Conservation (phyloP, 1,140 invertebrate genomes). For the Sarcophaga bullata region DNA sequence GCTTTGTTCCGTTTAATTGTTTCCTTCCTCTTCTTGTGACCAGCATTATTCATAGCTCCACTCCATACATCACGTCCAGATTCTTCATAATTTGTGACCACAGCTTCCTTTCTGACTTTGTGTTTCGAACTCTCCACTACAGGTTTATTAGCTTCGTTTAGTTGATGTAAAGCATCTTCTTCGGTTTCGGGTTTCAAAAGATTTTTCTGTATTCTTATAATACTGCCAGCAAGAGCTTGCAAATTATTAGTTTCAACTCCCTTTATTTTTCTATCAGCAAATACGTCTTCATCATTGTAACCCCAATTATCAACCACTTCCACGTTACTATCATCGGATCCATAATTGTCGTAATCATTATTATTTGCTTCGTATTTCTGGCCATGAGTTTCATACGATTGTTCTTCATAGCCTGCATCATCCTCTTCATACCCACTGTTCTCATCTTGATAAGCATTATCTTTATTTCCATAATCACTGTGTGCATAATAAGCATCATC, state of each 20-base stretch:
- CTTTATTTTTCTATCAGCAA: slow-evolving; percentile 23
- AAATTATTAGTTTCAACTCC: background rate
- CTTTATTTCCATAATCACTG: background rate
- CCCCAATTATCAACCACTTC: slow-evolving; percentile 32
- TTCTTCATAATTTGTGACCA: slow-evolving; percentile 44
- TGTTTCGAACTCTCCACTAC: background rate
- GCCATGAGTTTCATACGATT: background rate
- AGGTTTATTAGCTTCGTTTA: background rate
- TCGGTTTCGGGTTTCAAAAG: background rate
- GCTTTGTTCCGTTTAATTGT: slow-evolving; percentile 32
- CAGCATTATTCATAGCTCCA: slow-evolving; percentile 56
- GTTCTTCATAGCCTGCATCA: background rate
- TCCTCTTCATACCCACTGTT: background rate
- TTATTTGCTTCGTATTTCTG: background rate
- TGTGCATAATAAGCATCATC: background rate
- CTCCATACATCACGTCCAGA: slow-evolving; percentile 54
- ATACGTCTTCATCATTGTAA: slow-evolving; percentile 21
- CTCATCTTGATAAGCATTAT: slow-evolving; percentile 39
- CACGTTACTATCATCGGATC: background rate
- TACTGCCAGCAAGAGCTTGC: background rate
- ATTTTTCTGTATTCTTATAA: slow-evolving; percentile 20
- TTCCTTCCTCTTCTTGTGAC: slow-evolving; percentile 50
- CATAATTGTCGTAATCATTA: background rate
- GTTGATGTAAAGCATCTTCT: background rate
- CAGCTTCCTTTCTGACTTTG: background rate